These are phyloP conservation scores for Protonemura montana DNA, from an alignment of 2,888 invertebrate genomes.

Conservation along the genomic window DNA sequence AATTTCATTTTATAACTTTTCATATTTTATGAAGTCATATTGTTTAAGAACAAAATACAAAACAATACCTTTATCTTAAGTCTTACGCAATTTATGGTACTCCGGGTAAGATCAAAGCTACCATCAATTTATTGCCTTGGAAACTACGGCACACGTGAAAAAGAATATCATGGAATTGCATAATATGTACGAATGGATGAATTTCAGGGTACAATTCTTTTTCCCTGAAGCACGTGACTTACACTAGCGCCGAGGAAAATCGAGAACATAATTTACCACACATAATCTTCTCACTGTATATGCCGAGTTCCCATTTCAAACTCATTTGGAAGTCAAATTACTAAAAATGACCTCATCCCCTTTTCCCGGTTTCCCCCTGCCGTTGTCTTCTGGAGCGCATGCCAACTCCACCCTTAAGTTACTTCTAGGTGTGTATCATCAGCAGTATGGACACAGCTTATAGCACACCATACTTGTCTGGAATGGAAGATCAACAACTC, in stretches of 20 bases:
- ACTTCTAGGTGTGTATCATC: no score
- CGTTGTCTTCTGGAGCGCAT: background rate
- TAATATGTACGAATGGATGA: background rate
- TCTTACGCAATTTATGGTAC: background rate
- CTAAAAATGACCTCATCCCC: background rate
- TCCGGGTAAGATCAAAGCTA: background rate
- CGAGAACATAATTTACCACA: constrained; percentile 5
- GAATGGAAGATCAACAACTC: no score
- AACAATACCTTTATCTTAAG: background rate
- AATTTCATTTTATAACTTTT: background rate
- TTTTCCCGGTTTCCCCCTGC: background rate
- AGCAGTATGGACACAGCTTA: no score
- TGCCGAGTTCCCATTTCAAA: constrained; percentile 27
- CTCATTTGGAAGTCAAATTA: constrained; percentile 29
- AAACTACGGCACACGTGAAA: background rate
- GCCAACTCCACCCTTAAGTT: no score
- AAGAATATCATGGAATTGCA: background rate
- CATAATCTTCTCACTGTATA: constrained; percentile 21
- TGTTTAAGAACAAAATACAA: background rate
- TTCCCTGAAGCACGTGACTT: background rate
- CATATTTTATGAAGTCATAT: background rate
- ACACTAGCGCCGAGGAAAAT: background rate
- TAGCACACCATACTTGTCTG: no score
- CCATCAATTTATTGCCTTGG: no score
- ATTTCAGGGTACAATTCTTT: background rate